Conservation (phyloP, 2,113 vertebrate genomes). For the Sminthopsis crassicaudata region DNA sequence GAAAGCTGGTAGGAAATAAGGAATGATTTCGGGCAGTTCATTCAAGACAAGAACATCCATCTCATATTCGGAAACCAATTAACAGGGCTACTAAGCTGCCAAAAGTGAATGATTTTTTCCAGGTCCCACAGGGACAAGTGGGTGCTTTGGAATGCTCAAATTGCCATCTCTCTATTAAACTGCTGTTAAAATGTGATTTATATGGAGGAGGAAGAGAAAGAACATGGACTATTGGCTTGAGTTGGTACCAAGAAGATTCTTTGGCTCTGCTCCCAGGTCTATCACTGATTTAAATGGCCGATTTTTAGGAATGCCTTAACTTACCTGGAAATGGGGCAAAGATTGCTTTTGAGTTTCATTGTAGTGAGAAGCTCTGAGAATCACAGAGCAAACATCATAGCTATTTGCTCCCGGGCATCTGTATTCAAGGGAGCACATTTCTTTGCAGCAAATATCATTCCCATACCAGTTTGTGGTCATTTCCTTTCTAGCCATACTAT, state of each 20-base stretch:
- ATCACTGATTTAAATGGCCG: not conserved
- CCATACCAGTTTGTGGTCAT: not conserved
- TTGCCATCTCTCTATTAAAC: not conserved
- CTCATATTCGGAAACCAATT: conserved; percentile 17
- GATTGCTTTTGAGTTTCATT: not conserved
- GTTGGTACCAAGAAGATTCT: not conserved
- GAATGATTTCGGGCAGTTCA: not conserved
- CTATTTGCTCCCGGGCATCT: not conserved
- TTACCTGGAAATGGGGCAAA: conserved; percentile 25
- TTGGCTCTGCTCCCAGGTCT: conserved; percentile 29
- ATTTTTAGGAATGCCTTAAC: conserved; percentile 32
- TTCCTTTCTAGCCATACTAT: not conserved
- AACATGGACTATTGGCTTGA: not conserved
- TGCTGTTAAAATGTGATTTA: not conserved
- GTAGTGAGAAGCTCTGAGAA: not conserved
- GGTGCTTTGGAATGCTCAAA: not conserved
- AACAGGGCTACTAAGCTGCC: not conserved
- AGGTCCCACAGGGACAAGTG: not conserved
- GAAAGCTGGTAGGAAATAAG: not conserved
- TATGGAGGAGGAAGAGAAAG: not conserved
- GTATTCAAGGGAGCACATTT: not conserved
- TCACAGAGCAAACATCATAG: not conserved
- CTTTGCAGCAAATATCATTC: not conserved
- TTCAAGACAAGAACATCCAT: not conserved
- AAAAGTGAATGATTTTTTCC: conserved; percentile 1